Evolutionary conservation across 2,888 invertebrate species (phyloP), one percentile per base, ranked within the genome.

Genomic region (Phoronis australis): DNA sequence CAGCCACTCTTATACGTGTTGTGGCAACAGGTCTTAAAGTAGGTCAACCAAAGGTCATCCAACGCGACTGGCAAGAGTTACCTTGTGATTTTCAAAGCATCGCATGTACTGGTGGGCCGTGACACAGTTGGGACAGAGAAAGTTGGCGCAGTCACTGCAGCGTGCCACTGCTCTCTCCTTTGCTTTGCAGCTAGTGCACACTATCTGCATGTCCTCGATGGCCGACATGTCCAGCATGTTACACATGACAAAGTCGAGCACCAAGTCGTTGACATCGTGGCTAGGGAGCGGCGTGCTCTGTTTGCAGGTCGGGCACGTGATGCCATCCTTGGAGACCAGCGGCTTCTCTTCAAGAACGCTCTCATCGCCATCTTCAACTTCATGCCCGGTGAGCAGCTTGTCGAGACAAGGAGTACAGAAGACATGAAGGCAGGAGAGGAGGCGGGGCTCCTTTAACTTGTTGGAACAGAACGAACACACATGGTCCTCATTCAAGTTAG

Each of bases 71-170:
- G 31, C 18, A 37, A 15, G 45, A 45, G 55, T 51, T 59, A 80
- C 81, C 70, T 76, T 73, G 76, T 96, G 95, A 68, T 90, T 90
- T 78, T 95, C 94, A 75, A 96, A 96, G 80, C 94, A 93, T 61
- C 92, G 84, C 95, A 95, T 95, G 72, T 88, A 93, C 77, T 91
- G 88, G 78, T 96, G 95, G 51, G 95, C 95, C 37, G 90, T 89
- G 68, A 92, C 91, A 80, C 95, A 96, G 73, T 91, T 90, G 55
- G 87, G 85, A 79, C 95, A 95, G 44, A 96, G 81, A 75, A 93
- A 89, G 78, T 91, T 91, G 69, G 91, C 90, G 79, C 95, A 96
- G 75, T 95, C 93, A 64, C 88, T 88, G 80, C 95, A 96, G 54
- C 92, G 85, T 12, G 94, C 93, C 45, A 93, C 88, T 18, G 94